phyloP scores from a whole-genome alignment of 2,888 invertebrate genomes.

The Drosophila atroscutellata region DNA sequence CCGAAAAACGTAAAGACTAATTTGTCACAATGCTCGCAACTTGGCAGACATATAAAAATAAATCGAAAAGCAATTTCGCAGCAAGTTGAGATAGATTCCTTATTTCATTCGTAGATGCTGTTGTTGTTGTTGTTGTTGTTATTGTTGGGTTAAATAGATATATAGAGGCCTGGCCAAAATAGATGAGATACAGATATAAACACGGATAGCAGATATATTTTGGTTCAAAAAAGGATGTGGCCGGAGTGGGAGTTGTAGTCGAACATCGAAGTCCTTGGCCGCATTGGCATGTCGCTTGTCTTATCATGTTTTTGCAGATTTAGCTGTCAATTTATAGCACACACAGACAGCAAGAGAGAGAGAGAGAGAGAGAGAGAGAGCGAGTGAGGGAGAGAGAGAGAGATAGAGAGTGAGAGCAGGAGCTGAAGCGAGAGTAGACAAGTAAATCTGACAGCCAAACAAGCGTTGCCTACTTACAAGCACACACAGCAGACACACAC shows the following conservation, averaged over 20 bases:
- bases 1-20: slow-evolving; percentile 60
- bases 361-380: background rate
- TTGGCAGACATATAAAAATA: slow-evolving; percentile 75
- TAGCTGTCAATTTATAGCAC: slow-evolving; percentile 79
- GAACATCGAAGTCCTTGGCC: slow-evolving; percentile 61
- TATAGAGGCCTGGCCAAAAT: slow-evolving; percentile 52
- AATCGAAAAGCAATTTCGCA: slow-evolving; percentile 79
- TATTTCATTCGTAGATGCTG: slow-evolving; percentile 9
- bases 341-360: slow-evolving; percentile 23
- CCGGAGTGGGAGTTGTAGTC: background rate
- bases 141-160: slow-evolving; percentile 67
- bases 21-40: slow-evolving; percentile 76
- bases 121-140: slow-evolving; percentile 14
- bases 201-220: slow-evolving; percentile 48
- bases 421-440: slow-evolving; percentile 48
- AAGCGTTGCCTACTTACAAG: slow-evolving; percentile 61
- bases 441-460: slow-evolving; percentile 78
- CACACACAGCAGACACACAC: slow-evolving; percentile 7
- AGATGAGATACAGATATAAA: slow-evolving; percentile 65
- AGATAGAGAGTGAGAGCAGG: background rate
- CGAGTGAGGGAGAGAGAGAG: slow-evolving; percentile 1
- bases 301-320: slow-evolving; percentile 81
- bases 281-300: slow-evolving; percentile 80
- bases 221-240: slow-evolving; percentile 2
- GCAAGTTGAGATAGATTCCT: slow-evolving; percentile 54